Percentiles rank a stretch among this genome's conserved stretches.
Evolutionary conservation across 2,888 invertebrate genomes (phyloP).

Genomic region (Cataglyphis rosenhaueri): DNA sequence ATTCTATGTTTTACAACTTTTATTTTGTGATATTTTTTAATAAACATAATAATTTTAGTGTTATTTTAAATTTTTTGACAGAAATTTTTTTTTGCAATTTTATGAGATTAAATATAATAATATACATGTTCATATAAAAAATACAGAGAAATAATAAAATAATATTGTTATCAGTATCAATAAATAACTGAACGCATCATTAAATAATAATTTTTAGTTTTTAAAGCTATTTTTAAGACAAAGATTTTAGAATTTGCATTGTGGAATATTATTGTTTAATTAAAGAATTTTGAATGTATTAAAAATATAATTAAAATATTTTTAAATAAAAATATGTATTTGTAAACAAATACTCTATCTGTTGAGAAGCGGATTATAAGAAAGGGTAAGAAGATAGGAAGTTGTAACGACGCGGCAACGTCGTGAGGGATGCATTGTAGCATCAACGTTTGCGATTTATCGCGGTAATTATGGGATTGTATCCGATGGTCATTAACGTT

Average conservation of each 20-base stretch:
- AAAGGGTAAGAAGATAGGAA: conserved; percentile 72
- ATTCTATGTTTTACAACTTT: too few relatives aligned
- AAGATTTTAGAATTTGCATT: background rate
- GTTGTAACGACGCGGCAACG: conserved; percentile 72
- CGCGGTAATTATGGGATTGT: conserved; percentile 81
- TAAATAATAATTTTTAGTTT: background rate
- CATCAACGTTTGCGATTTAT: conserved; percentile 79
- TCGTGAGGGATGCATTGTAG: conserved; percentile 78
- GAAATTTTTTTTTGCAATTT: too few relatives aligned
- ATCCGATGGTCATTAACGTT: conserved; percentile 83
- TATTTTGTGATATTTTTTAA: too few relatives aligned
- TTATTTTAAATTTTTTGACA: too few relatives aligned
- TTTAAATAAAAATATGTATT: background rate
- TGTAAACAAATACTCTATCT: conserved; percentile 24
- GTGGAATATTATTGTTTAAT: background rate
- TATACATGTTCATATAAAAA: background rate
- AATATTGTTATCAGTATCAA: background rate
- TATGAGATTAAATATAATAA: background rate
- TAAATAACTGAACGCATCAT: background rate
- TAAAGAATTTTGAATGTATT: background rate
- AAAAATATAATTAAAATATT: conserved; percentile 1
- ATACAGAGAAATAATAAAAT: conserved; percentile 1
- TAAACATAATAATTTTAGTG: too few relatives aligned
- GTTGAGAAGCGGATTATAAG: conserved; percentile 40
- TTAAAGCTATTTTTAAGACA: background rate